Base-by-base conservation (phyloP, 2,797 vertebrate genomes). In the Smutsia temminckii region DNA sequence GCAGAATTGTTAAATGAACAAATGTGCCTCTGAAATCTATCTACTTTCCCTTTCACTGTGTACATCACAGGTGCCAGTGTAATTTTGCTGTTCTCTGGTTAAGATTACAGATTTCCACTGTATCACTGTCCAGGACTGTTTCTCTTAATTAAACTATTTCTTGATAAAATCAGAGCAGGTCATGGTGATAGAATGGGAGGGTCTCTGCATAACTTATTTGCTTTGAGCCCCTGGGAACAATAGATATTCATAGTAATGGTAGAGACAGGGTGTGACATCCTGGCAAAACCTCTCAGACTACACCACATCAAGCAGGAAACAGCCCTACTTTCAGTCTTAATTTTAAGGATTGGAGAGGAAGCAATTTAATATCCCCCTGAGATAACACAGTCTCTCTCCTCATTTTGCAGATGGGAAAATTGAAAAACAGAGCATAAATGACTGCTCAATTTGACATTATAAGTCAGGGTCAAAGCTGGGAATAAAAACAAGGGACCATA, bases 281-380 rank as follows among this genome's bases (percentile, higher is more conserved):
- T 83, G 40, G 42, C 17, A 81, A 89, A 92, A 89, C 64, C 42
- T 72, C 72, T 49, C 57, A 13, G 64, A 57, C 84, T 57, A 80
- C 34, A 51, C 64, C 64, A 68, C 46, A 85, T 6, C 12, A 25
- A 75, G 13, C 40, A 72, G 59, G 57, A 29, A 85, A 61, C 4
- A 85, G 63, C 21, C 27, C 23, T 40, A 34, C 25, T 78, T 96
- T 95, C 20, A 93, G 59, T 61, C 21, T 77, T 63, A n/a, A 21
- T 92, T 92, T 95, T 93, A 89, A 95, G 29, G 71, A 55, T 34
- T 61, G 51, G 40, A 95, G n/a, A 95, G 80, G 75, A 96, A 96
- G 25, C 64, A 91, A 29, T 46, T 81, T 29, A 53, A 23, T 18
- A 71, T 86, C 3, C 93, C 68, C 77, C 37, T 9, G 89, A 95